A percentile compares a stretch with the other conserved stretches of the same genome.
Evolutionary conservation across 2,113 vertebrate genomes (phyloP).

Genomic region (Ptilonorhynchus violaceus): DNA sequence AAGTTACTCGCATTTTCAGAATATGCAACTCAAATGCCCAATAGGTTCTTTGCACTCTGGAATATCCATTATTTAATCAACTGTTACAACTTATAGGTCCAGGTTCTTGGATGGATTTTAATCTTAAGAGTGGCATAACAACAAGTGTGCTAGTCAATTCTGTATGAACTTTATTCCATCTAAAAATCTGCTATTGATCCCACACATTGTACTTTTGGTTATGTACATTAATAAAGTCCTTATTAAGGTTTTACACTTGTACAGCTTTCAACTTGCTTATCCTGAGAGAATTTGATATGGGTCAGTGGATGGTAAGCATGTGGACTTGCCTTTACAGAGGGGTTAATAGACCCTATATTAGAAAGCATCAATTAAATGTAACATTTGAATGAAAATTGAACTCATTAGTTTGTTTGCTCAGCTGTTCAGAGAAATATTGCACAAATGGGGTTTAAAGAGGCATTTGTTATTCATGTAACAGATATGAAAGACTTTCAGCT

Average conservation of each 20-base stretch:
- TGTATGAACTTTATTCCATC: background rate
- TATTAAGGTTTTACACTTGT: conserved; percentile 34
- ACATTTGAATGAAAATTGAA: conserved; percentile 66
- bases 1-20: background rate
- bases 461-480: conserved; percentile 29
- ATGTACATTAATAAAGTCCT: conserved; percentile 17
- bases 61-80: background rate
- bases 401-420: conserved; percentile 63
- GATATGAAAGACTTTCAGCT: conserved; percentile 17
- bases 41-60: background rate
- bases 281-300: background rate
- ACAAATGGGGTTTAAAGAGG: conserved; percentile 44
- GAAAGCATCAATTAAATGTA: conserved; percentile 52
- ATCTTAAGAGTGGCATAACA: background rate
- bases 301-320: background rate
- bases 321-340: background rate
- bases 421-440: conserved; percentile 58
- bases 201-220: background rate
- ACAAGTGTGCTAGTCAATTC: background rate
- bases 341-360: conserved; percentile 34
- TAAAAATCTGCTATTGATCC: background rate
- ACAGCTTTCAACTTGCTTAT: conserved; percentile 11
- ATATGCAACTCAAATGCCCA: background rate
- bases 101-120: background rate
- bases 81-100: background rate